Evolutionary conservation across 2,888 invertebrate species (phyloP).

Genomic region (Oscheius sp.): DNA sequence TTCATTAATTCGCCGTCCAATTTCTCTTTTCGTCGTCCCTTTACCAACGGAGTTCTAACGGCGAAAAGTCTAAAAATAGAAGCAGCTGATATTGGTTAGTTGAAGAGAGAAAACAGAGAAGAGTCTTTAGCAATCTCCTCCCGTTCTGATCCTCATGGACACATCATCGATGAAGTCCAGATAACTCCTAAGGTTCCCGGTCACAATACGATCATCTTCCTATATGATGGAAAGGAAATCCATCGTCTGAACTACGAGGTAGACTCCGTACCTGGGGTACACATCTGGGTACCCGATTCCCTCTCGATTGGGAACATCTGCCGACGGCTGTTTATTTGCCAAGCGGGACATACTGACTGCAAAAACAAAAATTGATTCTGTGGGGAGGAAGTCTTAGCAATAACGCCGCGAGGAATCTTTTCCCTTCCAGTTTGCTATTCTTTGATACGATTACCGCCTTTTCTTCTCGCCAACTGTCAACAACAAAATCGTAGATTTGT

Average conservation of each 20-base stretch:
- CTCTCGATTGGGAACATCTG: too few relatives aligned
- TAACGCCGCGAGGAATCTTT: too few relatives aligned
- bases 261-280: too few relatives aligned
- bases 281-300: too few relatives aligned
- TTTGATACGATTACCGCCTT: neutral
- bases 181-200: conserved; percentile 38
- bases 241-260: conserved; percentile 45
- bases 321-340: too few relatives aligned
- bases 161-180: conserved; percentile 3
- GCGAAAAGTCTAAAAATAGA: neutral
- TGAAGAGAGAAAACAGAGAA: neutral
- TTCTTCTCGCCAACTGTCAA: neutral
- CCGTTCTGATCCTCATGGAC: neutral
- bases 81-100: conserved; percentile 12
- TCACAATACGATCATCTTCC: conserved; percentile 36
- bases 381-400: too few relatives aligned
- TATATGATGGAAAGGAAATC: conserved; percentile 43
- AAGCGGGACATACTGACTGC: too few relatives aligned
- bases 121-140: neutral
- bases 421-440: too few relatives aligned
- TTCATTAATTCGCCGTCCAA: neutral
- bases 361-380: too few relatives aligned
- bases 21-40: neutral
- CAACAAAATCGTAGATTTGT: neutral
- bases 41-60: neutral